Evolutionary conservation across 2,113 vertebrate species (phyloP).

Genomic region (Poicephalus gulielmi): DNA sequence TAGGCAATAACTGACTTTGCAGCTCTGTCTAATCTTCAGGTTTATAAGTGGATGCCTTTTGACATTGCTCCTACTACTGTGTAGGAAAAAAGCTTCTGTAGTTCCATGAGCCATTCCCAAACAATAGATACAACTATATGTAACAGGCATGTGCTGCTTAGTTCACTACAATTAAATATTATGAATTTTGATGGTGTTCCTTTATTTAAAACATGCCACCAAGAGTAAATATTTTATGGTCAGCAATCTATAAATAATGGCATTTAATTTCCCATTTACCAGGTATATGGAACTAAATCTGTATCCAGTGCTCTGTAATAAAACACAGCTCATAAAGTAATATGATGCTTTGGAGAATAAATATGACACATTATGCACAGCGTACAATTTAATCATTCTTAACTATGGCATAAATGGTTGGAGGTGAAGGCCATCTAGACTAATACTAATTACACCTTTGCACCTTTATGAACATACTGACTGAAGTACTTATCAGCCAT

Average conservation of each 20-base stretch:
- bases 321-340: constrained; percentile 3
- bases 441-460: constrained; percentile 14
- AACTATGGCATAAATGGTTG: not conserved
- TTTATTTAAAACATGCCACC: not conserved
- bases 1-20: not conserved
- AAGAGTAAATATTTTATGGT: not conserved
- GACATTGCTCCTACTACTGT: not conserved
- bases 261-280: not conserved
- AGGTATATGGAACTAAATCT: not conserved
- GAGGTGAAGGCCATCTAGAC: not conserved
- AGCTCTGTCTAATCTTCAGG: not conserved
- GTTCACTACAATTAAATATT: not conserved
- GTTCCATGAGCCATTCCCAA: not conserved
- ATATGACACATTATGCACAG: not conserved
- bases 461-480: not conserved
- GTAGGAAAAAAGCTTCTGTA: not conserved
- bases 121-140: not conserved
- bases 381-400: not conserved
- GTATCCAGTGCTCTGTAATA: not conserved
- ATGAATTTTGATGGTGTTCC: not conserved
- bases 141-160: not conserved
- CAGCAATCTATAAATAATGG: not conserved
- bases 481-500: not conserved
- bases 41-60: not conserved
- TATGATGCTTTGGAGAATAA: not conserved